Evolutionary conservation across 1,140 invertebrate genomes (phyloP).

Genomic region (Pentalonia nigronervosa): DNA sequence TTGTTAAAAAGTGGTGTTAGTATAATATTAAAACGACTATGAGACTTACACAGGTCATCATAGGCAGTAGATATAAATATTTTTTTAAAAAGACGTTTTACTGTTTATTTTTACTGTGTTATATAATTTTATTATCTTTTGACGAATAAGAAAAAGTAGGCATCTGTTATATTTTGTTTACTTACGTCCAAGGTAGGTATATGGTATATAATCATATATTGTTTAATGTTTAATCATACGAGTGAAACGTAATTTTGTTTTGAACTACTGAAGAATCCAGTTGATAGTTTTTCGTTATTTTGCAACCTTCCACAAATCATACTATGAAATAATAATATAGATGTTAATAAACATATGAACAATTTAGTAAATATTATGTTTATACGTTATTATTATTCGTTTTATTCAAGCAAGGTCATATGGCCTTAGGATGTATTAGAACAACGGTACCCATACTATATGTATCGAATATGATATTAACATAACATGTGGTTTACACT

Average conservation of each 20-base stretch:
- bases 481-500: neutral
- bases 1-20: neutral
- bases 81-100: neutral
- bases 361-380: slow-evolving; percentile 1
- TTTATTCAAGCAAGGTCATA: neutral
- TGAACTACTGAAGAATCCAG: neutral
- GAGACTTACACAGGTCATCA: neutral
- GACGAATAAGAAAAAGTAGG: neutral
- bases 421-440: neutral
- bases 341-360: slow-evolving; percentile 1
- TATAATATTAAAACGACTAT: neutral
- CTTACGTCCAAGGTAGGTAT: neutral
- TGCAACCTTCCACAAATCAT: neutral
- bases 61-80: neutral
- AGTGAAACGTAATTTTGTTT: slow-evolving; percentile 30
- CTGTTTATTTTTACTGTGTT: neutral
- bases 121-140: neutral
- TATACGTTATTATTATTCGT: neutral
- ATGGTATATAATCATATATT: neutral
- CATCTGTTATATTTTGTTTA: neutral
- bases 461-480: neutral
- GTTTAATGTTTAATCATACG: neutral
- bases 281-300: neutral
- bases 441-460: neutral
- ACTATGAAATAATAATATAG: neutral